phyloP scores from a whole-genome alignment of 1,140 invertebrate species.

The Kradibia gibbosae region DNA sequence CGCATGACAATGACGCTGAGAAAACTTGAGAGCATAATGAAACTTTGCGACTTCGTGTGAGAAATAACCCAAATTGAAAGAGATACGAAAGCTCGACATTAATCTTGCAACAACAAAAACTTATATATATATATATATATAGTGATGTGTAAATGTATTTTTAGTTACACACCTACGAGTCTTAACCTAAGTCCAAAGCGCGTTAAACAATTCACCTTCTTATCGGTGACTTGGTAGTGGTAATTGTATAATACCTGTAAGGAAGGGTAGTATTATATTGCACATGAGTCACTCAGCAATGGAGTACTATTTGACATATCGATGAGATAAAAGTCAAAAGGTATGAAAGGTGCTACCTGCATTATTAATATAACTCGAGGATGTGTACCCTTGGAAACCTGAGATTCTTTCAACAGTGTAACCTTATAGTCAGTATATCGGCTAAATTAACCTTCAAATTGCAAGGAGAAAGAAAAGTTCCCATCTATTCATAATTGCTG shows the following conservation, averaged over 20 bases:
- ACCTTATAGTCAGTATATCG: not conserved
- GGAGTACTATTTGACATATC: not conserved
- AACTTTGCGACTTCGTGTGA: not conserved
- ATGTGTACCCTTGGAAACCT: not conserved
- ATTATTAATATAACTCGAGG: not conserved
- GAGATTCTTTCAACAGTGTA: slow-evolving; percentile 1
- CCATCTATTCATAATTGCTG: too few relatives aligned
- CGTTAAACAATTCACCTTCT: too few relatives aligned
- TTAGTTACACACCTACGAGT: too few relatives aligned
- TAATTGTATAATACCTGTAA: too few relatives aligned
- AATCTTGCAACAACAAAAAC: too few relatives aligned
- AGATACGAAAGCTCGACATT: not conserved
- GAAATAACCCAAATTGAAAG: not conserved
- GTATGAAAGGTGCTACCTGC: not conserved
- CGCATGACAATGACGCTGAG: not conserved
- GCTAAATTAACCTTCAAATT: not conserved
- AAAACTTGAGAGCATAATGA: not conserved
- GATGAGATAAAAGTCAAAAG: not conserved
- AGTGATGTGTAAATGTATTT: too few relatives aligned
- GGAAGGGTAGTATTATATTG: not conserved
- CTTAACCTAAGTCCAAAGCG: too few relatives aligned
- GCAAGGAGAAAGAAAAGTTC: not conserved
- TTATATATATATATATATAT: too few relatives aligned
- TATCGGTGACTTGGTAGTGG: too few relatives aligned
- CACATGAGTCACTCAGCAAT: not conserved